A percentile compares a stretch with the other conserved stretches of the same genome.
Evolutionary conservation across 2,113 vertebrate species (phyloP).

Genomic region (Origma solitaria): DNA sequence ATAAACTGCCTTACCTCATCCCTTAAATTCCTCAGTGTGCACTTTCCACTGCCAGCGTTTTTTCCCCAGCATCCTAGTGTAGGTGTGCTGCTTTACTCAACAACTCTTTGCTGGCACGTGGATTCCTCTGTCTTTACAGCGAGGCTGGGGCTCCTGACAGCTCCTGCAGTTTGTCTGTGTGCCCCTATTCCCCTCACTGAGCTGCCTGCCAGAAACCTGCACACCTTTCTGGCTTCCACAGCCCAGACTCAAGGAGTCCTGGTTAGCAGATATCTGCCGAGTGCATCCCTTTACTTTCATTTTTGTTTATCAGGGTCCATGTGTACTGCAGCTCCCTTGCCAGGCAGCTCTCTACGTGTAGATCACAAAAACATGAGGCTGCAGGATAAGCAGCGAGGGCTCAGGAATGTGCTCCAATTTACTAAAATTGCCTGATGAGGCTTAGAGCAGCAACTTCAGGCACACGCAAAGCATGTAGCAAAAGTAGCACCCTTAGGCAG

Average conservation of each 20-base stretch:
- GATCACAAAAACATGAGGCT: fast-evolving
- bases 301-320: neutral
- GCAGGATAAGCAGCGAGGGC: neutral
- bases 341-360: fast-evolving
- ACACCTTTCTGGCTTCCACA: neutral
- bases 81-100: neutral
- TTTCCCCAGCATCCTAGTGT: neutral
- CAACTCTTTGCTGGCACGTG: fast-evolving
- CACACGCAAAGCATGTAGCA: neutral
- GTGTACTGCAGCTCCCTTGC: neutral
- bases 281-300: neutral
- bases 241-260: neutral
- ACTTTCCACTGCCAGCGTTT: neutral
- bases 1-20: neutral
- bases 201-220: fast-evolving
- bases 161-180: neutral
- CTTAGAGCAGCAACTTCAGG: neutral
- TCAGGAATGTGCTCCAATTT: neutral
- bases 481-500: neutral
- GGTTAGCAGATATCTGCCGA: fast-evolving
- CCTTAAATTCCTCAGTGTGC: fast-evolving
- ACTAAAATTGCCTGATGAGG: neutral
- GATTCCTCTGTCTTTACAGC: neutral
- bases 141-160: fast-evolving
- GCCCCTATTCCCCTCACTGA: neutral